Base-by-base conservation (phyloP, 2,888 invertebrate species). In the Caenorhabditis afra region DNA sequence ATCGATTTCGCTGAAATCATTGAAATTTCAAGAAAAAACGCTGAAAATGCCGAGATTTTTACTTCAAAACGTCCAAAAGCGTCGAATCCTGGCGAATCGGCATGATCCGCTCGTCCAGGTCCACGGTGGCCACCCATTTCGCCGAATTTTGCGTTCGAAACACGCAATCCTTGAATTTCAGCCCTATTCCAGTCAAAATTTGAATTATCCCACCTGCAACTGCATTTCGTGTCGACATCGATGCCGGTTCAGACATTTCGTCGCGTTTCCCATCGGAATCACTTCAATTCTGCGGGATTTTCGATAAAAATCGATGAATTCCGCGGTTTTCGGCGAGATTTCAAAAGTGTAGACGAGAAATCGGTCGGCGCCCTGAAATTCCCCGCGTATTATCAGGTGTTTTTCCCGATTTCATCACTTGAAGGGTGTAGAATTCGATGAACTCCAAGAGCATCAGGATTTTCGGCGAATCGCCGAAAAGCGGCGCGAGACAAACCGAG, bases 151-250 rank as follows among this genome's bases (percentile, higher is more conserved):
- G 50, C 2, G 45, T 55, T 16, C 83, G 74, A 41, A 29, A 67
- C 3, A 83, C 45, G 67, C 83, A 83, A 41, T 83, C 83, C 81
- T 82, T 37, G 35, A 78, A 29, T 29, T 29, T 29, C 29, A 29
- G 29, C 7, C 29, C 3, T 29, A 29, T 29, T 29, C n/a, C n/a
- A n/a, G n/a, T n/a, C n/a, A n/a, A n/a, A 41, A 41, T 18, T 39
- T 58, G 16, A 12, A 35, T 39, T 39, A n/a, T n/a, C n/a, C n/a
- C 29, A 81, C 83, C 75, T 83, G 83, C 8, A 83, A 67, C 44
- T 83, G 83, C 70, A 81, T 73, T 62, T 83, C 83, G 62, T 83
- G 83, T 12, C 83, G 71, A 66, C 83, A 83, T 52, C 83, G 68
- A 59, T 83, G 83, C 11, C 81, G 61, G 45, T 70, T 74, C 50